phyloP scores from a whole-genome alignment of 2,797 vertebrate genomes.

The Carapus acus region DNA sequence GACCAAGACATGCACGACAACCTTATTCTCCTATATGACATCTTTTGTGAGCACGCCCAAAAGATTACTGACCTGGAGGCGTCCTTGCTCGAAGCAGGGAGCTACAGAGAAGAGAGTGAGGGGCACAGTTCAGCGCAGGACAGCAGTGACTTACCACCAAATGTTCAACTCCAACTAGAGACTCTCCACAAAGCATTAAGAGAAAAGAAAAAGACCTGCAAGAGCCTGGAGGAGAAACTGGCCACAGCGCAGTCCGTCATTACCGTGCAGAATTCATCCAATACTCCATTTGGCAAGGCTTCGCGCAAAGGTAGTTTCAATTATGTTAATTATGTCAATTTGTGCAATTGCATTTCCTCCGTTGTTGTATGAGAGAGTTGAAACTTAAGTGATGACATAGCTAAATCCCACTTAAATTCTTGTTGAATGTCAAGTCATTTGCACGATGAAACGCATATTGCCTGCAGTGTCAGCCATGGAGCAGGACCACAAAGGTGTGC shows the following conservation, averaged over 20 bases:
- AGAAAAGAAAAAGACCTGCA: conserved; percentile 63
- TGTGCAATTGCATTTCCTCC: too few relatives aligned
- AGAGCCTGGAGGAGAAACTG: conserved; percentile 71
- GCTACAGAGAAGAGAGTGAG: conserved; percentile 37
- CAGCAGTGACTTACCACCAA: conserved; percentile 39
- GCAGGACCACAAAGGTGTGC: conserved; percentile 71
- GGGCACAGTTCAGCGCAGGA: conserved; percentile 27
- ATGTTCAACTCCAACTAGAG: conserved; percentile 57
- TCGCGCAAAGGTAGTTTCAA: conserved; percentile 58
- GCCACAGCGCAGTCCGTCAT: conserved; percentile 59
- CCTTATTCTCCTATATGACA: conserved; percentile 57
- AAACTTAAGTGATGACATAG: neutral
- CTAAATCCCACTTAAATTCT: neutral
- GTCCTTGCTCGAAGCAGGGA: conserved; percentile 44
- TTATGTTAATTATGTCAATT: too few relatives aligned
- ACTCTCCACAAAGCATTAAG: conserved; percentile 70
- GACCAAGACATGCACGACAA: conserved; percentile 54
- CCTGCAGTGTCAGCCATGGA: conserved; percentile 68
- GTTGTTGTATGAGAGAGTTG: too few relatives aligned
- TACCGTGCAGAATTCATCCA: conserved; percentile 39
- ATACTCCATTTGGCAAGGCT: conserved; percentile 40
- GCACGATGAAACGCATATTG: conserved; percentile 44
- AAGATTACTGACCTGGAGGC: conserved; percentile 56
- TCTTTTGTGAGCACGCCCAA: conserved; percentile 56
- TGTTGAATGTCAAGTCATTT: conserved; percentile 21